phyloP scores from a whole-genome alignment of 2,797 vertebrate genomes.

The Apodemus agrarius region DNA sequence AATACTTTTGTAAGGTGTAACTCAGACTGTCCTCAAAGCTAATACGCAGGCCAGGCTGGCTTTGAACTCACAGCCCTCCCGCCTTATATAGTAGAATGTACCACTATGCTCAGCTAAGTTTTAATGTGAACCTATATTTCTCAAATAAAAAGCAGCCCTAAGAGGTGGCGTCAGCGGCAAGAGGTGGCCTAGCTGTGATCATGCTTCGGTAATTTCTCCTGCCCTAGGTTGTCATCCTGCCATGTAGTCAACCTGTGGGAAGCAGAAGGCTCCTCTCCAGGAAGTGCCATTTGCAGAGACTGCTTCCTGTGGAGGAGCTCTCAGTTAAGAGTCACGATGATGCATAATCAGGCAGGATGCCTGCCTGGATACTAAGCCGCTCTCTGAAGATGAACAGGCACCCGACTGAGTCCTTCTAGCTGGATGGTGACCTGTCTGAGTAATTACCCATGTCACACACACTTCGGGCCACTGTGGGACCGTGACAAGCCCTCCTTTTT shows the following conservation, averaged over 20 bases:
- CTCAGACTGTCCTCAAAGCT: background rate
- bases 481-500: constrained; percentile 42
- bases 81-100: background rate
- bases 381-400: constrained; percentile 54
- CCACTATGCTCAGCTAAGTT: background rate
- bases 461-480: constrained; percentile 23
- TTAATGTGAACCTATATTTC: background rate
- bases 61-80: background rate
- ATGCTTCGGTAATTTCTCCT: background rate
- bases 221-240: constrained; percentile 33
- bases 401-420: constrained; percentile 22
- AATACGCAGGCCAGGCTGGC: background rate
- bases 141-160: background rate
- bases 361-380: constrained; percentile 39
- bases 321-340: constrained; percentile 1
- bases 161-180: background rate
- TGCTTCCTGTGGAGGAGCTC: background rate
- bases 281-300: constrained; percentile 24
- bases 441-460: constrained; percentile 50
- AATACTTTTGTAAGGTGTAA: background rate
- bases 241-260: background rate
- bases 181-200: background rate
- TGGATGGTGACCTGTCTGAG: constrained; percentile 51
- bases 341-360: constrained; percentile 53
- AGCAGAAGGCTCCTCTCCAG: constrained; percentile 48